Evolutionary conservation across 2,113 vertebrate species (phyloP).

Genomic region (Ceyx margarethae): DNA sequence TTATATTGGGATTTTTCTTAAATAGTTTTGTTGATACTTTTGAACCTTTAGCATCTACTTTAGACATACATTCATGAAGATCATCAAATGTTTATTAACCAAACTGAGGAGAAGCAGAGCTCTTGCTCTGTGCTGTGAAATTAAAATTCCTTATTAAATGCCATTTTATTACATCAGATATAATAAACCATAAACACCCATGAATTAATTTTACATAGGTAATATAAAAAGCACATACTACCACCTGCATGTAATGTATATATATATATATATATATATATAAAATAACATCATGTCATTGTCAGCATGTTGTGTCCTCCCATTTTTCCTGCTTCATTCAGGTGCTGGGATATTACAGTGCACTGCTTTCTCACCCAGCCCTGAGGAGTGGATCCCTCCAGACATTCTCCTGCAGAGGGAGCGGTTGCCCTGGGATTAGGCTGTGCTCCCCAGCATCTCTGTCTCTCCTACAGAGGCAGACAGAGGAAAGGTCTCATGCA

Average conservation of each 20-base stretch:
- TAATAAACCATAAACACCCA: not conserved
- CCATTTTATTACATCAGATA: not conserved
- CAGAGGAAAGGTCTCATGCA: not conserved
- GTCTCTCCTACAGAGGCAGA: not conserved
- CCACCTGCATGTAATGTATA: too few species aligned
- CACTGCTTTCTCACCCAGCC: rapidly evolving
- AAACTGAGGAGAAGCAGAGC: not conserved
- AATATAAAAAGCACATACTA: not conserved
- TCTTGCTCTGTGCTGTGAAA: not conserved
- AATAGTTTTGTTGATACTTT: not conserved
- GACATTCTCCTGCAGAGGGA: constrained; percentile 38
- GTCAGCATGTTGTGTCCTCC: rapidly evolving
- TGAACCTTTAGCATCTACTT: constrained; percentile 5
- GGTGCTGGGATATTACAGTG: rapidly evolving
- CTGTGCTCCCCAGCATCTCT: not conserved
- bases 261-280: too few species aligned
- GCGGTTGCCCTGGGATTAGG: not conserved
- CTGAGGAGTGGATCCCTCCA: not conserved
- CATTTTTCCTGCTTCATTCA: rapidly evolving
- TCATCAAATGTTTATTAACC: constrained; percentile 38
- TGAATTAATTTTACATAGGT: not conserved
- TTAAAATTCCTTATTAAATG: not conserved
- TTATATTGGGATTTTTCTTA: not conserved
- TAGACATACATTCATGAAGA: not conserved
- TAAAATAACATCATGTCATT: rapidly evolving